A percentile compares a stretch with the other conserved stretches of the same genome.
phyloP scores from a whole-genome alignment of 2,113 vertebrate genomes.

The Myodes glareolus region DNA sequence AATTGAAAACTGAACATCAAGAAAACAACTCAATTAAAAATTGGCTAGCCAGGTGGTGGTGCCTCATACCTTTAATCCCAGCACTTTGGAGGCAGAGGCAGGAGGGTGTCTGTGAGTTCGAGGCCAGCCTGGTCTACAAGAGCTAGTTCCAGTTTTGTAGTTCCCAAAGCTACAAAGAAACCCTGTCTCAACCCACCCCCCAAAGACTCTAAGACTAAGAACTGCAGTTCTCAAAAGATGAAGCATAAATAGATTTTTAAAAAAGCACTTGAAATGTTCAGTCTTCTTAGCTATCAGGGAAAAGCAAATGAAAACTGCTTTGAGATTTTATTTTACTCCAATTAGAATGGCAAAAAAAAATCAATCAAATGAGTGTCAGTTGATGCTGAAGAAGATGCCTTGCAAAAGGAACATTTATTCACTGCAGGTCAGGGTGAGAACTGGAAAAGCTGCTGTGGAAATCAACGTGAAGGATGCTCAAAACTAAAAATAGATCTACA shows the following conservation, averaged over 20 bases:
- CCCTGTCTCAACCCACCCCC: no score
- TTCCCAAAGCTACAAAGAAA: no score
- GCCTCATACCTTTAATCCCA: no score
- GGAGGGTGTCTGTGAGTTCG: no score
- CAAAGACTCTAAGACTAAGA: not conserved
- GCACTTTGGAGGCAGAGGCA: no score
- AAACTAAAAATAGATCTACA: not conserved
- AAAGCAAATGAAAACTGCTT: not conserved
- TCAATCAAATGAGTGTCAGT: not conserved
- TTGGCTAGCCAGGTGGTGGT: no score
- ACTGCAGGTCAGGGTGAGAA: not conserved
- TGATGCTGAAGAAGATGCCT: not conserved
- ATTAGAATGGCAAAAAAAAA: not conserved
- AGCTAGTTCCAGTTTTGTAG: no score
- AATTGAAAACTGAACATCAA: not conserved
- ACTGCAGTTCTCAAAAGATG: not conserved
- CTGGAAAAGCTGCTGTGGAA: not conserved
- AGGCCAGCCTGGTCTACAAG: no score
- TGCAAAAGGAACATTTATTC: not conserved
- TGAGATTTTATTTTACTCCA: not conserved
- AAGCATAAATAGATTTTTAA: not conserved
- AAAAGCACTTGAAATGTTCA: not conserved
- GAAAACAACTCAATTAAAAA: not conserved
- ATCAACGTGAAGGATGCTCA: not conserved
- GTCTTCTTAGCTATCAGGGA: not conserved